These are phyloP conservation scores for Kryptolebias ocellatus DNA, from an alignment of 2,797 vertebrate genomes.

Conservation along the genomic window DNA sequence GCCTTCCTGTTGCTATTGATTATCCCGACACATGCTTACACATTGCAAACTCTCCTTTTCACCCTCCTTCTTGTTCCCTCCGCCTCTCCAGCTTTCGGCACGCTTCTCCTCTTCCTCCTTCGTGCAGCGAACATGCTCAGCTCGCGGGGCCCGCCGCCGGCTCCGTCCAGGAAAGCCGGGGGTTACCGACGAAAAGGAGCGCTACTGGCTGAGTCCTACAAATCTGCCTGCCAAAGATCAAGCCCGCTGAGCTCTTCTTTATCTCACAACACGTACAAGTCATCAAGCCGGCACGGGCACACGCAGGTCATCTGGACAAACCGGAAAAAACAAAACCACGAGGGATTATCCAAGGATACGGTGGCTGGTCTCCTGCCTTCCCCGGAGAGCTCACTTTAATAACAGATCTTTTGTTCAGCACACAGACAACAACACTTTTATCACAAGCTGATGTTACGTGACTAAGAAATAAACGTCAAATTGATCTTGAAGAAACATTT, in stretches of 20 bases:
- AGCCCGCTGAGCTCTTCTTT: constrained; percentile 21
- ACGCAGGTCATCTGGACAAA: constrained; percentile 13
- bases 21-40: constrained; percentile 24
- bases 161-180: constrained; percentile 45
- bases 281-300: neutral
- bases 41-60: constrained; percentile 34
- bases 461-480: neutral
- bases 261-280: neutral
- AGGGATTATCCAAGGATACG: constrained; percentile 13
- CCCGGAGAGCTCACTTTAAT: constrained; percentile 34
- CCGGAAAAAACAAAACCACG: constrained; percentile 4
- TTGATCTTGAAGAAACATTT: neutral
- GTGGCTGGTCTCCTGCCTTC: neutral
- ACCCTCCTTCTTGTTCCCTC: constrained; percentile 19
- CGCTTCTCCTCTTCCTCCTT: constrained; percentile 36
- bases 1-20: constrained; percentile 38
- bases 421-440: constrained; percentile 19
- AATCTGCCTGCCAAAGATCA: constrained; percentile 48
- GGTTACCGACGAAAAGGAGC: constrained; percentile 50
- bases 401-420: constrained; percentile 22
- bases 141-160: constrained; percentile 31
- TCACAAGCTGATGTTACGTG: constrained; percentile 12
- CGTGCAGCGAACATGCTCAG: constrained; percentile 59
- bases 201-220: constrained; percentile 36
- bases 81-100: constrained; percentile 32